Conservation (phyloP, 2,113 vertebrate genomes). For the Dasyornis broadbenti region DNA sequence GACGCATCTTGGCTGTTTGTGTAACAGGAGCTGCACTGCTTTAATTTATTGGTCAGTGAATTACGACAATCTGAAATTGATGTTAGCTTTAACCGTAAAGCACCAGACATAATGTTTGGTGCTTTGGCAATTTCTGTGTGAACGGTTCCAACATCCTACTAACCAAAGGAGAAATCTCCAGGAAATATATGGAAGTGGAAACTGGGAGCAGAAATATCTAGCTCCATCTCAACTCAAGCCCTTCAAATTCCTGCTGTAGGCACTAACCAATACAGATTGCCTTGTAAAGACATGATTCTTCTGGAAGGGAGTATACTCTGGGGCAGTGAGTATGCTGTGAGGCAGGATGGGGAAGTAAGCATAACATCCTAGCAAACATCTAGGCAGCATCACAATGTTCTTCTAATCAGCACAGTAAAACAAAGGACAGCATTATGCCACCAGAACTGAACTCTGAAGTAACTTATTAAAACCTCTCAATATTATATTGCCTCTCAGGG, state of each 20-base stretch:
- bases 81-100: background rate
- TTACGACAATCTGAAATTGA: background rate
- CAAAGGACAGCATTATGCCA: background rate
- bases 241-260: background rate
- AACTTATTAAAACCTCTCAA: background rate
- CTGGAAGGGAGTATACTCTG: background rate
- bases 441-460: background rate
- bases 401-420: background rate
- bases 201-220: background rate
- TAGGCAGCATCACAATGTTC: background rate
- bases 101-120: background rate
- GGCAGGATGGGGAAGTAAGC: background rate
- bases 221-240: background rate
- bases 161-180: background rate
- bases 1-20: background rate
- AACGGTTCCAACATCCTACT: background rate
- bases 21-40: background rate
- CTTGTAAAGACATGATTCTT: background rate
- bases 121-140: background rate
- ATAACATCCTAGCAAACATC: background rate
- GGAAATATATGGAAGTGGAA: background rate
- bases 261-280: background rate
- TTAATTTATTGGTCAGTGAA: background rate
- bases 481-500: background rate
- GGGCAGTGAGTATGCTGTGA: background rate